Evolutionary conservation across 2,797 vertebrate genomes (phyloP).

Genomic region (Hypotaenidia philippensis): DNA sequence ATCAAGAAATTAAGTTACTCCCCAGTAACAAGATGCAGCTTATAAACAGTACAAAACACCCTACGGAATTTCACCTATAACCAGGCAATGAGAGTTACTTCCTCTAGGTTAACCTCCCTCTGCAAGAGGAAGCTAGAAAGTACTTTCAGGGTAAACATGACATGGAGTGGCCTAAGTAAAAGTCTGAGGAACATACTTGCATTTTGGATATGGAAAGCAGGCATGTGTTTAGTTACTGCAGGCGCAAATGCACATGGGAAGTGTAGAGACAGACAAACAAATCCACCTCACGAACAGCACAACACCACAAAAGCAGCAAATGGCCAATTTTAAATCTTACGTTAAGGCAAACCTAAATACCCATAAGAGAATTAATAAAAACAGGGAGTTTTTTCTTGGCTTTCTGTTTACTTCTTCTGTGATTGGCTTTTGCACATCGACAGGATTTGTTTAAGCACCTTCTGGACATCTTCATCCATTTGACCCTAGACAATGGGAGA

Average conservation of each 20-base stretch:
- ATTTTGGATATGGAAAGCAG: conserved; percentile 22
- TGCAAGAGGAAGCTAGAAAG: conserved; percentile 2
- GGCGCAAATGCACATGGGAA: conserved; percentile 17
- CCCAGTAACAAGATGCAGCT: background rate
- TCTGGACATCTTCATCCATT: conserved; percentile 99
- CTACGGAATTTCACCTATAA: background rate
- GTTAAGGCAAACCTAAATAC: conserved; percentile 63
- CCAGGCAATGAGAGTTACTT: background rate
- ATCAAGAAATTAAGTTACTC: background rate
- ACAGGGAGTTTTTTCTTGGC: conserved; percentile 50
- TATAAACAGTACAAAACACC: conserved; percentile 25
- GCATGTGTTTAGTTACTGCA: conserved; percentile 48
- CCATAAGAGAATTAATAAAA: conserved; percentile 43
- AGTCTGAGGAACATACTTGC: conserved; percentile 27
- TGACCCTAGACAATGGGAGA: conserved; percentile 86
- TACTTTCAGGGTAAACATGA: conserved; percentile 32
- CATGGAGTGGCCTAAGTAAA: conserved; percentile 26
- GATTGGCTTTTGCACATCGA: conserved; percentile 97
- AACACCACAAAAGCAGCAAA: conserved; percentile 60
- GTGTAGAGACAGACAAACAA: conserved; percentile 35
- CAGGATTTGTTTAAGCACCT: conserved; percentile 96
- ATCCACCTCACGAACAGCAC: conserved; percentile 57
- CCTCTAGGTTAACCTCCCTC: background rate
- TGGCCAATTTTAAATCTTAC: conserved; percentile 23
- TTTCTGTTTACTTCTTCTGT: conserved; percentile 85